Conservation (phyloP, 2,797 vertebrate species). For the Enteromius mattozi region DNA sequence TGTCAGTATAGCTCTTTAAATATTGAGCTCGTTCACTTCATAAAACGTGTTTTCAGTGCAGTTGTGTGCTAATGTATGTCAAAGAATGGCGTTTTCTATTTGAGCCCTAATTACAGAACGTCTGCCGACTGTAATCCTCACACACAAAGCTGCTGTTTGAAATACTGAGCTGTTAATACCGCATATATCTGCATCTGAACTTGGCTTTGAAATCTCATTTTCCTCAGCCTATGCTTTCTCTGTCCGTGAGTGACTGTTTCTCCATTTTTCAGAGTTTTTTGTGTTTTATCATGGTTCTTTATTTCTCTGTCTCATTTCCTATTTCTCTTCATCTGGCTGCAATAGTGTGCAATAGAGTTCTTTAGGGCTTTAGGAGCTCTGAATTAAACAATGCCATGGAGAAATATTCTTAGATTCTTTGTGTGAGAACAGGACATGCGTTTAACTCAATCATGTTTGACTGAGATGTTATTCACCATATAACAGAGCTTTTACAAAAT, state of each 20-base stretch:
- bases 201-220: slow-evolving; percentile 28
- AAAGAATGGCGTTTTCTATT: slow-evolving; percentile 17
- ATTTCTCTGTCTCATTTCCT: slow-evolving; percentile 53
- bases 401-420: background rate
- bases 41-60: background rate
- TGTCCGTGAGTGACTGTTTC: slow-evolving; percentile 48
- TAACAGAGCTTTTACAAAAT: background rate
- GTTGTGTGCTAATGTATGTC: slow-evolving; percentile 21
- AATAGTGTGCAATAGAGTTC: slow-evolving; percentile 10
- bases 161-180: slow-evolving; percentile 40
- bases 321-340: slow-evolving; percentile 3
- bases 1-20: background rate
- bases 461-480: background rate
- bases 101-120: slow-evolving; percentile 49
- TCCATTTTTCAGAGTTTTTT: slow-evolving; percentile 52
- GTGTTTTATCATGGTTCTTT: slow-evolving; percentile 59
- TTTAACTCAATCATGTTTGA: background rate
- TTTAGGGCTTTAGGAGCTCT: slow-evolving; percentile 6
- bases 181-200: slow-evolving; percentile 18
- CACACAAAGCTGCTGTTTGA: slow-evolving; percentile 36
- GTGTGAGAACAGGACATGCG: slow-evolving; percentile 2
- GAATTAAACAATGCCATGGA: slow-evolving; percentile 14
- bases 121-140: slow-evolving; percentile 22
- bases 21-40: slow-evolving; percentile 11
- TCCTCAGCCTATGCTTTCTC: slow-evolving; percentile 19